Evolutionary conservation across 2,797 vertebrate species (phyloP), one percentile per base, ranked within the genome.

Genomic region (Spinus olivaceus): DNA sequence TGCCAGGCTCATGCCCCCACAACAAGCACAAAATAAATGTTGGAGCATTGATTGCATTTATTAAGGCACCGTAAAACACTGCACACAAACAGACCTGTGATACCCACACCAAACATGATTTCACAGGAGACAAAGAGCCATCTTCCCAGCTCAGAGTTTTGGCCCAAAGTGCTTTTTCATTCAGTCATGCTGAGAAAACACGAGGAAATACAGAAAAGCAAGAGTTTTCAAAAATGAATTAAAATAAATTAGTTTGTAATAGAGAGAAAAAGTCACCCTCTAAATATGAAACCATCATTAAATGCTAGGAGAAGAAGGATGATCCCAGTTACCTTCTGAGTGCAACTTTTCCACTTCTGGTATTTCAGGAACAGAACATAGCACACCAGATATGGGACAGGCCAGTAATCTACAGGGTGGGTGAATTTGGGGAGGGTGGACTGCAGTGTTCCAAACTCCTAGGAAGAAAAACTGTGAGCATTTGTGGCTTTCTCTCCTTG

Each of bases 171-270:
- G 28, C 2, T 2, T 82, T 88, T 73, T 78, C 21, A 54, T 53
- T 80, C 57, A 67, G 81, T 67, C 64, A 67, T 47, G 65, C 79
- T 86, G 61, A 92, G 76, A 91, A 91, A 91, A 82, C 24, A 86
- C 15, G 42, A 37, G 33, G 32, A 89, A 85, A 63, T 25, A 64
- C 42, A 87, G 33, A 65, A 83, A 77, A 81, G 9, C 30, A 61
- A 44, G 44, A 56, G 41, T 80, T 80, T 61, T 46, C 39, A 42
- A 60, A 94, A 82, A 63, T 27, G 56, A 85, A 82, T 91, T 82
- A 80, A 84, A 88, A 86, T 35, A n/a, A 86, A 81, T 77, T 56
- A 37, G 35, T 51, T 79, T 12, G 6, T 87, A 81, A 84, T 25
- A 28, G n/a, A 88, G 10, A 86, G 10, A 14, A 88, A 49, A 77